Base-by-base conservation (phyloP, 2,888 invertebrate species). In the Heliconius ismenius region DNA sequence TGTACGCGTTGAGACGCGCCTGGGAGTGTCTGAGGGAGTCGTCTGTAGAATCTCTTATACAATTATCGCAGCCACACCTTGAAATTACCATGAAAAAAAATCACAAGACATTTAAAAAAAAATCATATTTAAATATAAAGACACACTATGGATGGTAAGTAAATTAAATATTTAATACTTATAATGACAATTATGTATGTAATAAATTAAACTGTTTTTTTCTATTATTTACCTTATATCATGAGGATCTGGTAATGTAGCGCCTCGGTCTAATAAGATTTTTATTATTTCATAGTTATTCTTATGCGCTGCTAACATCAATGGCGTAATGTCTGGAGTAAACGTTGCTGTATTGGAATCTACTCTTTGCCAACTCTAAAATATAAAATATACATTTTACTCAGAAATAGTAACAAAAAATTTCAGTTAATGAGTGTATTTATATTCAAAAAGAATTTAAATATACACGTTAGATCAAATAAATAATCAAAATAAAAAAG, bases 271-370 rank as follows among this genome's bases (percentile, higher is more conserved):
- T 77, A 99, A 93, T 28, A 99, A 94, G 76, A 99, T 96, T 92
- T 99, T 99, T 82, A 99, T 95, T 84, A 99, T 99, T 93, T 99
- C 99, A 87, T 98, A 99, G 93, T 99, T 99, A 89, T 99, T 98
- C 86, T 97, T 96, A 87, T 99, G 98, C 39, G 98, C 98, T 0
- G 98, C 98, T 82, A 99, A 93, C 86, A 98, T 97, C 78, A 99
- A 93, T 0, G 99, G 99, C 0, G 99, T 99, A 83, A 99, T 97
- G 90, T 99, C 99, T 0, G 98, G 97, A 0, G 98, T 97, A 91
- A 98, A 98, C 89, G 96, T 96, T 2, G 97, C 97, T 10, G 96
- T 97, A 82, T 96, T 96, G 26, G 96, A 95, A 86, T 98, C 97
- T 64, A 97, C 96, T 88, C 96, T 97, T 89, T 98, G 97, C 98